Percentiles rank a stretch among this genome's conserved stretches.
These are phyloP conservation scores for Chrysodeixis includens DNA, from an alignment of 2,888 invertebrate genomes.

Conservation along the genomic window DNA sequence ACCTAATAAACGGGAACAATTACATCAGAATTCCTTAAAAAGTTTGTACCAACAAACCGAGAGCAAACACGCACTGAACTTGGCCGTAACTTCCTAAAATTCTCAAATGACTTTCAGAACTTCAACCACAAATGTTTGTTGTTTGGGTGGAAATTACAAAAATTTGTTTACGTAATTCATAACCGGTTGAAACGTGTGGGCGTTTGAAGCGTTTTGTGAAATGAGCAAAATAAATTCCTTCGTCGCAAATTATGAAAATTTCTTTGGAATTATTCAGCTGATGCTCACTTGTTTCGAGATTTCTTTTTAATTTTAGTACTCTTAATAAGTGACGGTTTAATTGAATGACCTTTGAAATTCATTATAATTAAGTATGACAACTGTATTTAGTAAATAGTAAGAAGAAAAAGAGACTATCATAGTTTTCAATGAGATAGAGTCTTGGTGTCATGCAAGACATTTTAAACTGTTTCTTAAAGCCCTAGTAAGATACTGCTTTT, in stretches of 20 bases:
- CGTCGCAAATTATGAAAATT: constrained; percentile 22
- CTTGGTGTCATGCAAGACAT: too few species aligned
- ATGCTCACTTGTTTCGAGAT: constrained; percentile 11
- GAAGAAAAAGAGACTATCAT: too few species aligned
- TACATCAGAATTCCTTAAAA: constrained; percentile 48
- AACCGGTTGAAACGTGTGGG: constrained; percentile 25
- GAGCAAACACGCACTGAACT: constrained; percentile 61
- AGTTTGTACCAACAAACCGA: constrained; percentile 51
- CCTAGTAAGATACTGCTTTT: too few species aligned
- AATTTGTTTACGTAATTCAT: constrained; percentile 39
- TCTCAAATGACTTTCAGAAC: constrained; percentile 62
- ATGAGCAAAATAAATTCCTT: constrained; percentile 1
- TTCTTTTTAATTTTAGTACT: neutral
- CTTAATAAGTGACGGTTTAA: too few species aligned
- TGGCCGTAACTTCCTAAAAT: constrained; percentile 56
- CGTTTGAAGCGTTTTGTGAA: constrained; percentile 11
- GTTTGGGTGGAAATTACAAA: constrained; percentile 62
- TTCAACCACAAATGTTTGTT: constrained; percentile 57
- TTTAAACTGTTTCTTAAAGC: too few species aligned
- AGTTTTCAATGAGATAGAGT: too few species aligned
- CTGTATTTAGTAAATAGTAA: too few species aligned
- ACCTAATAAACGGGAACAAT: constrained; percentile 39
- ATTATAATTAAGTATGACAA: too few species aligned
- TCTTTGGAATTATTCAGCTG: constrained; percentile 20
- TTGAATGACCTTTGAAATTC: too few species aligned